These are phyloP conservation scores for Tinamus guttatus DNA, from an alignment of 2,113 vertebrate species.

Conservation along the genomic window DNA sequence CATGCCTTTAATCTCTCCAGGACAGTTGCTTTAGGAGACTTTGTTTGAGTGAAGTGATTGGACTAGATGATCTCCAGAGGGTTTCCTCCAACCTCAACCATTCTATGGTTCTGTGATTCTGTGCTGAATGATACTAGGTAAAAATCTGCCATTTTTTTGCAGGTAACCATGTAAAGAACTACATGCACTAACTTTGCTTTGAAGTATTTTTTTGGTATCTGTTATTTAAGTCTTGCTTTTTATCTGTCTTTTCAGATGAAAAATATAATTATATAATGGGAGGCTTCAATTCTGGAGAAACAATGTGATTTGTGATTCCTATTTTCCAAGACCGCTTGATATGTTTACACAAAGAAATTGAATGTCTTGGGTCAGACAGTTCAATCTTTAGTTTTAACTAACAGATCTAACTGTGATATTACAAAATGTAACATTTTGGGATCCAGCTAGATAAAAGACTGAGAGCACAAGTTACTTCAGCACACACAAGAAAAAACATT, in stretches of 20 bases:
- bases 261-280: not conserved
- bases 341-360: not conserved
- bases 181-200: not conserved
- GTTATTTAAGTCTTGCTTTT: constrained; percentile 15
- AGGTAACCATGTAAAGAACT: not conserved
- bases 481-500: not conserved
- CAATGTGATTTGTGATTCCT: not conserved
- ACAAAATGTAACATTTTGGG: not conserved
- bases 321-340: not conserved
- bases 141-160: not conserved
- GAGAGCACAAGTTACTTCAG: not conserved
- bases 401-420: not conserved
- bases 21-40: not conserved
- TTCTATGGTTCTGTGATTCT: no score
- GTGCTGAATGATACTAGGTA: not conserved
- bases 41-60: no score
- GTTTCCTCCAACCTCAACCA: no score
- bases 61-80: no score
- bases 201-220: not conserved
- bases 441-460: not conserved
- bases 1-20: not conserved
- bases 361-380: not conserved
- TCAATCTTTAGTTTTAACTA: not conserved
- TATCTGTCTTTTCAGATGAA: constrained; percentile 24
- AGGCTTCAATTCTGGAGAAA: not conserved